Base-by-base conservation (phyloP, 2,113 vertebrate genomes). In the Tetraodon nigroviridis region DNA sequence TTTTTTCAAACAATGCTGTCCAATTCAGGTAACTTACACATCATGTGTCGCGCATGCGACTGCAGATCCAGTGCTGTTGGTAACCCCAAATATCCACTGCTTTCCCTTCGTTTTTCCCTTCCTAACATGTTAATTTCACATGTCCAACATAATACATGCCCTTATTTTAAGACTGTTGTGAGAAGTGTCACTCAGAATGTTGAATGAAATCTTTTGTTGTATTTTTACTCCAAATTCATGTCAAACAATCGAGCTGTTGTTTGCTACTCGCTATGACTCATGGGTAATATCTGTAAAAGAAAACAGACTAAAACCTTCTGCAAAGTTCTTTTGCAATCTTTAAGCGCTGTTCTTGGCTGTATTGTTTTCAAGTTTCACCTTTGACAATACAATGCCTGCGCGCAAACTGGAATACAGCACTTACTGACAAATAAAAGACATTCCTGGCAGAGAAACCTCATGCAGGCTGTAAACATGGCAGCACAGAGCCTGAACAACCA, bases 231-330 rank as follows among this genome's bases (percentile, higher is more conserved):
- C 76, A 27, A 66, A 13, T 46, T 61, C 32, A 51, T 40, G 46
- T 71, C 69, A 82, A 76, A 86, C 74, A 86, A 27, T 27, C 24
- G 82, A 52, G 55, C 58, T 63, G 69, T 90, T 88, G 81, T 85
- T 73, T 56, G 29, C 45, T 46, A 6, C 17, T 14, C 60, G 4
- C 32, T 27, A 55, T 88, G 81, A 89, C 72, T 89, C 87, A 87
- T 37, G 16, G 66, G 61, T 56, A 61, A 84, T 79, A 68, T 69
- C 77, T 77, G 58, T 50, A 48, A 40, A 57, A 59, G 59, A 64
- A 62, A 55, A 60, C 51, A 17, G 58, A 73, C 54, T 42, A 60
- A 75, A 73, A 55, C 15, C 16, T 37, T 67, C 61, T 59, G 24
- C 58, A 32, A 63, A 57, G 32, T 54, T 67, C 24, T 27, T 27